Percentiles rank a stretch among this genome's conserved stretches.
Conservation (phyloP, 2,113 vertebrate genomes). For the Martes martes region DNA sequence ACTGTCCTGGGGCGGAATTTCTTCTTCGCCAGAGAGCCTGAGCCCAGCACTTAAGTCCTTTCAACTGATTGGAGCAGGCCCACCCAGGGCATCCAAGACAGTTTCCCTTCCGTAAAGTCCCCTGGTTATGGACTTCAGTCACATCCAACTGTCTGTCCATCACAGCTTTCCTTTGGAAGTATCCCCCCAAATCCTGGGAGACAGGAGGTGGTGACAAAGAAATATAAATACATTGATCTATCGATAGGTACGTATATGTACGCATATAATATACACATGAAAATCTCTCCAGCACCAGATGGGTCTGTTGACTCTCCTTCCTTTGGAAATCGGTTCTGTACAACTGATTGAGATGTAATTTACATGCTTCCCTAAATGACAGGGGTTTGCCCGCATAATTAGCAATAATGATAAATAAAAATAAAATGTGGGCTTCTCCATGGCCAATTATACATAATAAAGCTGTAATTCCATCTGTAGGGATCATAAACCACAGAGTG, state of each 20-base stretch:
- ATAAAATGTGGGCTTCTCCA: slow-evolving; percentile 44
- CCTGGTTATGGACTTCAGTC: neutral
- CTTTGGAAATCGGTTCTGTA: neutral
- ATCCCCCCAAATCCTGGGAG: neutral
- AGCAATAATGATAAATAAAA: slow-evolving; percentile 66
- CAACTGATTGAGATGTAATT: slow-evolving; percentile 33
- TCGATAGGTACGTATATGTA: neutral
- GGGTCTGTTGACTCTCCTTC: neutral
- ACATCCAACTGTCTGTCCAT: neutral
- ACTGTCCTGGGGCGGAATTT: accelerated
- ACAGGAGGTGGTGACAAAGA: neutral
- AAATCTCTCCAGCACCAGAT: neutral
- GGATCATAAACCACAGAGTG: neutral
- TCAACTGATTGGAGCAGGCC: neutral
- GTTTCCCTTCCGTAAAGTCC: neutral
- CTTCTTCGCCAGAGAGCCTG: neutral
- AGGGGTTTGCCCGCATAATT: slow-evolving; percentile 50
- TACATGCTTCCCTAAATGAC: slow-evolving; percentile 45
- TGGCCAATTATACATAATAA: slow-evolving; percentile 41
- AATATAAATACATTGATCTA: neutral
- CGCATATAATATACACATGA: neutral
- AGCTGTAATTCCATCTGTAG: slow-evolving; percentile 47
- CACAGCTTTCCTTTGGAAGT: neutral
- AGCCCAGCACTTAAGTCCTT: neutral
- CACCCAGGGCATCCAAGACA: neutral